Evolutionary conservation across 2,113 vertebrate genomes (phyloP).

Genomic region (Corythaixoides concolor): DNA sequence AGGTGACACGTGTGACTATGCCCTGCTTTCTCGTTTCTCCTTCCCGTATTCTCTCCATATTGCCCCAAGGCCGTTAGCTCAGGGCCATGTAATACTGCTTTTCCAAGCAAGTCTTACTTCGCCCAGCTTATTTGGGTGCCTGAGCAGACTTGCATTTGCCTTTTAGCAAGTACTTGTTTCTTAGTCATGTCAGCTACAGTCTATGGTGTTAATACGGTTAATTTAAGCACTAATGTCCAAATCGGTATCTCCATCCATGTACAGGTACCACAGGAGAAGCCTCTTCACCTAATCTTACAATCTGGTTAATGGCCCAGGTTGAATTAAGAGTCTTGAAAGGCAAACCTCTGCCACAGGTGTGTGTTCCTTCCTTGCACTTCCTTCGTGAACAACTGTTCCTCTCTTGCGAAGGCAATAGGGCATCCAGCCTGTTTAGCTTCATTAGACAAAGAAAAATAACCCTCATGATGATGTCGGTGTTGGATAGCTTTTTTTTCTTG

Average conservation of each 20-base stretch:
- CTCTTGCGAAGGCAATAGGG: neutral
- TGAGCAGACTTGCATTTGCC: neutral
- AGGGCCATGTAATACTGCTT: neutral
- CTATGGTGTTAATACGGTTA: neutral
- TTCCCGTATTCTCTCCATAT: neutral
- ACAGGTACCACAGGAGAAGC: neutral
- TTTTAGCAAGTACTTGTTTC: neutral
- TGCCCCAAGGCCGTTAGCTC: neutral
- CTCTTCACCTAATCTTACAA: neutral
- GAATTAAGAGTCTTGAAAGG: neutral
- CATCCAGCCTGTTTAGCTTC: neutral
- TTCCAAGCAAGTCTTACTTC: neutral
- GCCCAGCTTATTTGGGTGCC: neutral
- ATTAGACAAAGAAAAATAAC: neutral
- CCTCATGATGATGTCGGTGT: neutral
- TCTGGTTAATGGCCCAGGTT: neutral
- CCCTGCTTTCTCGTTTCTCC: neutral
- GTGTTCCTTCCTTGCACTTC: neutral
- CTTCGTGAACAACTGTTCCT: neutral
- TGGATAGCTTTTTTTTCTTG: neutral
- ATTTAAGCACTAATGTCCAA: neutral
- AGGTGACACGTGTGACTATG: neutral
- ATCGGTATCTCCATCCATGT: neutral
- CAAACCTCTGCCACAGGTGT: neutral
- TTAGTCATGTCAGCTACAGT: neutral